These are phyloP conservation scores for Lordiphosa mommai DNA, from an alignment of 1,140 invertebrate species.

Conservation along the genomic window DNA sequence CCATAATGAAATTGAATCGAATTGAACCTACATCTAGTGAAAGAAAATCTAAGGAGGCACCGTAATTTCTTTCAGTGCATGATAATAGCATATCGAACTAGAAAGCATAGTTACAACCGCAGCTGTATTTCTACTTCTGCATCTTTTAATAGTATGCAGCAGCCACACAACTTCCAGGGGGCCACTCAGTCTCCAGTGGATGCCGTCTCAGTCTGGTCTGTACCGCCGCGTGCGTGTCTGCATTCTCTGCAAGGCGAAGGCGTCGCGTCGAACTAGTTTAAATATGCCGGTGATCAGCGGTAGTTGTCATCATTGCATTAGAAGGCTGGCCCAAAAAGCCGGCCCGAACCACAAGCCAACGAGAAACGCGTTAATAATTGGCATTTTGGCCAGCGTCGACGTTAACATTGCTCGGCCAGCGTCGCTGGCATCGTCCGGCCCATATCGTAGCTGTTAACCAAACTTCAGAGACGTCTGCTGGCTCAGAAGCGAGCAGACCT, in stretches of 20 bases:
- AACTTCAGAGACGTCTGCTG: slow-evolving; percentile 46
- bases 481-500: slow-evolving; percentile 72
- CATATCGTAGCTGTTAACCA: slow-evolving; percentile 65
- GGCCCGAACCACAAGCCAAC: slow-evolving; percentile 39
- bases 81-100: slow-evolving; percentile 11
- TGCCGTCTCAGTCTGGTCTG: background rate
- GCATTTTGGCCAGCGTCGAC: slow-evolving; percentile 45
- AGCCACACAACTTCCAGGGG: slow-evolving; percentile 32
- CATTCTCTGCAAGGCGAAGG: slow-evolving; percentile 21
- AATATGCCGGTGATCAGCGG: slow-evolving; percentile 21
- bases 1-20: too few relatives aligned
- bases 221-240: slow-evolving; percentile 14
- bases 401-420: slow-evolving; percentile 17
- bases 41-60: too few relatives aligned
- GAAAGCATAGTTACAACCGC: slow-evolving; percentile 27
- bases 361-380: slow-evolving; percentile 55
- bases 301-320: slow-evolving; percentile 42
- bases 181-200: slow-evolving; percentile 2
- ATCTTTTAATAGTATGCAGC: slow-evolving; percentile 27
- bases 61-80: slow-evolving; percentile 18
- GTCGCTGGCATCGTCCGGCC: slow-evolving; percentile 24
- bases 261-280: slow-evolving; percentile 60
- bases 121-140: slow-evolving; percentile 21
- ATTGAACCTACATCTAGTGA: too few relatives aligned
- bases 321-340: slow-evolving; percentile 43